Conservation (phyloP, 2,797 vertebrate genomes). For the Platalea minor region DNA sequence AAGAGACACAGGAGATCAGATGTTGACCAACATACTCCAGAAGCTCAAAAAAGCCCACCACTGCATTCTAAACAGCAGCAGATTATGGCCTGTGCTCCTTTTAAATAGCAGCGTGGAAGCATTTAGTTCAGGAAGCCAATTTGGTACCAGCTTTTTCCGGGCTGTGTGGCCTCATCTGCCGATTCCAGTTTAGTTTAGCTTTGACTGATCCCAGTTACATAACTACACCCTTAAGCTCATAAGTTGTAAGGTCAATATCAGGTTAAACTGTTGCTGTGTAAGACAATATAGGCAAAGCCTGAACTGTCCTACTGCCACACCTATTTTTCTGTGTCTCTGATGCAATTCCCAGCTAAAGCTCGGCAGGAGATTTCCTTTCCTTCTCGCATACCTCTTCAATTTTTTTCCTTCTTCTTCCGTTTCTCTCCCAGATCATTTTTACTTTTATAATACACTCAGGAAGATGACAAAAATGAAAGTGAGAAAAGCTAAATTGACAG, state of each 20-base stretch:
- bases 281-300: background rate
- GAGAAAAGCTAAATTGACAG: background rate
- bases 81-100: background rate
- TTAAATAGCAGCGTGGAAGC: background rate
- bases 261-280: background rate
- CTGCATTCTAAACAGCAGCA: background rate
- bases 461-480: background rate
- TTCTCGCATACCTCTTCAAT: background rate
- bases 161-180: background rate
- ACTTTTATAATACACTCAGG: background rate
- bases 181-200: constrained; percentile 48
- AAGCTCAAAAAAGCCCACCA: background rate
- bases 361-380: background rate
- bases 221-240: constrained; percentile 31
- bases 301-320: background rate
- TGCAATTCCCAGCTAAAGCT: background rate
- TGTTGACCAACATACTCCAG: background rate
- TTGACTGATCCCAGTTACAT: constrained; percentile 42
- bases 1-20: background rate
- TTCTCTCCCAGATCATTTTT: background rate
- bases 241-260: constrained; percentile 10
- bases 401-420: background rate
- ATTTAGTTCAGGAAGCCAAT: constrained; percentile 18
- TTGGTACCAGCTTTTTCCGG: constrained; percentile 27
- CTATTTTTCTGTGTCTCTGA: background rate